Base-by-base conservation (phyloP, 2,797 vertebrate genomes). In the Tapirus indicus region DNA sequence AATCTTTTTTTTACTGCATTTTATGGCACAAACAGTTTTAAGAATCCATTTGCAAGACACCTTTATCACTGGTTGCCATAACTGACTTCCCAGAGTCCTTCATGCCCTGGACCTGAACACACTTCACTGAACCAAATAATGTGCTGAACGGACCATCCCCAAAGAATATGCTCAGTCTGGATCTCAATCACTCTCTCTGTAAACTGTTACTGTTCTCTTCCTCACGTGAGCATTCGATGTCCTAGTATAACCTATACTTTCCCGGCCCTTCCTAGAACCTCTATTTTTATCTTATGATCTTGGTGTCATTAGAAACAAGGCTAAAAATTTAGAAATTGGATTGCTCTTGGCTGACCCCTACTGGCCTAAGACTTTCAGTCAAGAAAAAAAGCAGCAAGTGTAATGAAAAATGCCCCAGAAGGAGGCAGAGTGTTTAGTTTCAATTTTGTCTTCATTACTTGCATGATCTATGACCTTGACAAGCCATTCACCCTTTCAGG, bases 341-440 rank as follows among this genome's bases (percentile, higher is more conserved):
- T 69, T 96, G 77, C 79, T 95, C 86, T 96, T 82, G 83, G 56
- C 94, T 97, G 97, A 93, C 89, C 89, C 84, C 95, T 98, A 74
- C 88, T 96, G 97, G 93, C 6, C 56, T 35, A 89, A 60, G 25
- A n/a, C 29, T 92, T 96, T 95, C 20, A 92, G 62, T 66, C 47
- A 44, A 60, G 56, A 47, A 44, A 69, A 80, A 80, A 95, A 58
- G n/a, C 14, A 32, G 10, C 5, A 29, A 56, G 17, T 0, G 0
- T 29, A 60, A 89, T 17, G 54, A 18, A 79, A 96, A 86, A 86
- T 49, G 17, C 27, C 35, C 85, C 9, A 18, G 35, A 80, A 89
- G 35, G 38, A 79, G 69, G 32, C 20, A 83, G 60, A 79, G 32
- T 29, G 10, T 21, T 87, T 64, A 49, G n/a, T 38, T 54, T 16